Evolutionary conservation across 2,888 invertebrate species (phyloP).

Genomic region (Augochlorella aurata): DNA sequence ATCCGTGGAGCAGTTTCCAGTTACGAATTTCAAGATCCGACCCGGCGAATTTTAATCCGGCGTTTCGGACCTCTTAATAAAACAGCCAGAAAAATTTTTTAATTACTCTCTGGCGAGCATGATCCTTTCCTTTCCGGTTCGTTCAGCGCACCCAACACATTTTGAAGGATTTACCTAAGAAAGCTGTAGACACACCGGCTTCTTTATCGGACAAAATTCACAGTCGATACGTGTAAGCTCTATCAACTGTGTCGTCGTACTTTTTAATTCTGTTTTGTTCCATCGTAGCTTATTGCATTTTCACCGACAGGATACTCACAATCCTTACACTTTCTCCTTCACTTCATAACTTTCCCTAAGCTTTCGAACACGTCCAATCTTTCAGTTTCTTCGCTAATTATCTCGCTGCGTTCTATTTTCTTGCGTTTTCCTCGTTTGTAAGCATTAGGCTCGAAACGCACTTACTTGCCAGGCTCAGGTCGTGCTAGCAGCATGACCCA

Average conservation of each 20-base stretch:
- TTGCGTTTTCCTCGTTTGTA: too few species aligned
- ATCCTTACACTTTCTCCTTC: background rate
- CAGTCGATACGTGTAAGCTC: too few species aligned
- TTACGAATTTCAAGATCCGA: background rate
- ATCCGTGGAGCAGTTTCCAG: background rate
- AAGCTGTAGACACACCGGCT: background rate
- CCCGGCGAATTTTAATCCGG: conserved; percentile 24
- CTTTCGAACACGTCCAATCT: too few species aligned
- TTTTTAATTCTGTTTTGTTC: too few species aligned
- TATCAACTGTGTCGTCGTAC: too few species aligned
- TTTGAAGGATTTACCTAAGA: background rate
- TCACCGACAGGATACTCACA: conserved; percentile 18
- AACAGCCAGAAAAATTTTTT: conserved; percentile 28
- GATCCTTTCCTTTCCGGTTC: background rate
- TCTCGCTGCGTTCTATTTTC: background rate
- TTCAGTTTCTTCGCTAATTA: background rate
- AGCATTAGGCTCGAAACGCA: too few species aligned
- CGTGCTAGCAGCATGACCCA: too few species aligned
- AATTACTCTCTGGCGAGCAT: conserved; percentile 31
- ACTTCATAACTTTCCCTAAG: background rate
- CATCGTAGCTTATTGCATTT: background rate
- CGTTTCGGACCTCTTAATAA: background rate
- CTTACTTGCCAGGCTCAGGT: too few species aligned
- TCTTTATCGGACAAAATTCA: conserved; percentile 6
- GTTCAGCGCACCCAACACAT: background rate